phyloP scores from a whole-genome alignment of 2,113 vertebrate species.

The Eupsittula cactorum region DNA sequence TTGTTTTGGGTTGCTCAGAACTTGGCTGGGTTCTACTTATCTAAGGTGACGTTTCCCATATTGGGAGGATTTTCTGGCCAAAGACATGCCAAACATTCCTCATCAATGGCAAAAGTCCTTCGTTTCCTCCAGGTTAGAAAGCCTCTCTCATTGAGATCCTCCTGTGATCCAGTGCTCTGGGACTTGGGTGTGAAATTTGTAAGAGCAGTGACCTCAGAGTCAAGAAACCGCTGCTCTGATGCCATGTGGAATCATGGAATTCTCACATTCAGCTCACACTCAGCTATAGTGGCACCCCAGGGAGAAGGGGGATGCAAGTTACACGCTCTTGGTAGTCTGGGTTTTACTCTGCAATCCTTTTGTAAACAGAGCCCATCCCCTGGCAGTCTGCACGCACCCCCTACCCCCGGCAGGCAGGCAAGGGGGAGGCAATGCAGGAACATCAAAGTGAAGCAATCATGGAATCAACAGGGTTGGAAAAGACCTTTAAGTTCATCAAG shows the following conservation, averaged over 20 bases:
- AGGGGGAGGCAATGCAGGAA: background rate
- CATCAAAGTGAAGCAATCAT: background rate
- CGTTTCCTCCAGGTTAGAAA: background rate
- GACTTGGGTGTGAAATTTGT: background rate
- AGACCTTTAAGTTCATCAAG: background rate
- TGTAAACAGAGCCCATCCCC: background rate
- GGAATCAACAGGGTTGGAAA: background rate
- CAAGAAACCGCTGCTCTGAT: background rate
- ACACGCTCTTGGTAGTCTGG: background rate
- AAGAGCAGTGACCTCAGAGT: background rate
- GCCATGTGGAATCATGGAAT: background rate
- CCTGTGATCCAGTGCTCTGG: background rate
- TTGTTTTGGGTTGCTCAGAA: background rate
- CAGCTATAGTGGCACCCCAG: accelerated
- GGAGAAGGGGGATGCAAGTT: background rate
- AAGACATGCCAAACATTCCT: background rate
- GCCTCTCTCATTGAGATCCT: conserved; percentile 1
- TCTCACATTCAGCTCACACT: background rate
- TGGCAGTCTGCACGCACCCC: background rate
- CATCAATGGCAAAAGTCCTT: background rate
- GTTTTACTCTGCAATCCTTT: background rate
- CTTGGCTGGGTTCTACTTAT: background rate
- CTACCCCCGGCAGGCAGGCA: background rate
- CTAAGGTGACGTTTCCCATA: background rate
- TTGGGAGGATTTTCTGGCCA: background rate